Base-by-base conservation (phyloP, 2,113 vertebrate genomes). In the Lutjanus erythropterus region DNA sequence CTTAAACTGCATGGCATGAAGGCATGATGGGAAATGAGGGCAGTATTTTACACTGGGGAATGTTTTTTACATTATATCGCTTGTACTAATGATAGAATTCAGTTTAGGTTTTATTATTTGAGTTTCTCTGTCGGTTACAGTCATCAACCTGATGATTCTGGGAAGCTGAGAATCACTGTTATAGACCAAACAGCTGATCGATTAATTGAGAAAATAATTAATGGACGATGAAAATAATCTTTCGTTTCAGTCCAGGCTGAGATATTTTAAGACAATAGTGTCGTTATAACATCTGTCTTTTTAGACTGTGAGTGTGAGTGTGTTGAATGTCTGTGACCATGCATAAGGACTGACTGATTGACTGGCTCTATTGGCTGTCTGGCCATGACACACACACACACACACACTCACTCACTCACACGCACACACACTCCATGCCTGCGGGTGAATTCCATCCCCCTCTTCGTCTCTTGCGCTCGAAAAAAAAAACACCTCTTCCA, bases 391-490 rank as follows among this genome's bases (percentile, higher is more conserved):
- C 81, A 53, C 81, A 67, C 88, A 33, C 47, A 60, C 71, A 59
- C 75, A 72, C 69, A 75, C 75, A 56, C 29, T 33, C 72, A 46
- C 46, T 44, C 44, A 42, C 74, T 46, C 66, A 46, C 64, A 41
- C 55, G 69, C 71, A 41, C 82, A 47, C 39, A 61, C 64, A 60
- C 49, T 64, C 77, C 56, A 77, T 39, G 81, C 83, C 88, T 75
- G 78, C 69, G 86, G 86, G 86, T 92, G 89, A 85, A 87, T 92
- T 90, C 87, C 89, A 80, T 55, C 78, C 74, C 75, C 58, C 77
- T 62, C n/a, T 41, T 39, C 50, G 61, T 86, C 82, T 66, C 33
- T 19, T 65, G 65, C 47, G 18, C 46, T 18, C 49, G 62, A 64
- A 84, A 87, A 71, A 67, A 64, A 84, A 87, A 71, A 70, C 85